A percentile compares a stretch with the other conserved stretches of the same genome.
phyloP scores from a whole-genome alignment of 2,888 invertebrate genomes.

The Athetis lepigone region DNA sequence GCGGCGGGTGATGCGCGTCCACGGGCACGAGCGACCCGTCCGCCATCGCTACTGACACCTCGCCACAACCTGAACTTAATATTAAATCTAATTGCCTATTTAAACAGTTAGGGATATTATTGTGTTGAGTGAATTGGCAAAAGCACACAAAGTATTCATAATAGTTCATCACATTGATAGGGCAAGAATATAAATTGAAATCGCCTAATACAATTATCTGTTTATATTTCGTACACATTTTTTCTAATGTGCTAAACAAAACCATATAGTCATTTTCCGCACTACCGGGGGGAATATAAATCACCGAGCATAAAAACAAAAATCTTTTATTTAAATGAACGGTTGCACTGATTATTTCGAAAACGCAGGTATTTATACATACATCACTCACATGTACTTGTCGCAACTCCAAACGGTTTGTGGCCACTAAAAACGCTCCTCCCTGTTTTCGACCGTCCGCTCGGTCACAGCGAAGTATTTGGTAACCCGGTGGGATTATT shows the following conservation, averaged over 20 bases:
- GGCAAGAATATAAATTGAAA: no score
- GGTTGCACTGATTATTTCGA: conserved; percentile 52
- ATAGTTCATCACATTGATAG: no score
- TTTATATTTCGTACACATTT: no score
- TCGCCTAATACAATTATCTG: no score
- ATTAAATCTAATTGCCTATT: no score
- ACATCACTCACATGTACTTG: conserved; percentile 22
- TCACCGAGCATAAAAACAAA: conserved; percentile 46
- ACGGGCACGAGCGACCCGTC: conserved; percentile 3
- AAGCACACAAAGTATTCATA: no score
- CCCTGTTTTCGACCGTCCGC: no score
- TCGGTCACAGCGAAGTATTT: conserved; percentile 1
- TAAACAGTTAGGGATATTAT: no score
- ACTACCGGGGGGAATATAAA: conserved; percentile 40
- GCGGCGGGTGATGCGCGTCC: background rate
- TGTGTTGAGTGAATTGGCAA: no score
- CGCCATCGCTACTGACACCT: background rate
- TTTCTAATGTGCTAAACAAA: conserved; percentile 1
- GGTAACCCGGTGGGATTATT: background rate
- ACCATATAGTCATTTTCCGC: conserved; percentile 34
- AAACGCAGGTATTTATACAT: conserved; percentile 35
- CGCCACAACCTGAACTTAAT: no score
- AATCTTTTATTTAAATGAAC: conserved; percentile 30
- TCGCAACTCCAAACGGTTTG: conserved; percentile 34
- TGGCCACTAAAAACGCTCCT: no score